A percentile compares a stretch with the other conserved stretches of the same genome.
Evolutionary conservation across 2,113 vertebrate species (phyloP).

Genomic region (Platichthys stellatus): DNA sequence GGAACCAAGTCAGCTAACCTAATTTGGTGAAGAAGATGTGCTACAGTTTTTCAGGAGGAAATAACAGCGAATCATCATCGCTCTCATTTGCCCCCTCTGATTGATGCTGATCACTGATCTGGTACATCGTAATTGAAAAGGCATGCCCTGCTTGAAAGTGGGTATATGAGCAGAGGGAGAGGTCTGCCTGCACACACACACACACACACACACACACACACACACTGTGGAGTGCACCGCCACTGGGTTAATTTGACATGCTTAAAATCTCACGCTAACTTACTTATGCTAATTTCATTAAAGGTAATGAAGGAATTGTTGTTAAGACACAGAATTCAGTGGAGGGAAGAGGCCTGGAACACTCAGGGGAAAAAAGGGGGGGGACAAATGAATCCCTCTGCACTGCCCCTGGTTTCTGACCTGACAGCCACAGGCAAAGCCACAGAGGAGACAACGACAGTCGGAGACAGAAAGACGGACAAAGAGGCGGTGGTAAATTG

Average conservation of each 20-base stretch:
- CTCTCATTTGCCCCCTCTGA: slow-evolving; percentile 40
- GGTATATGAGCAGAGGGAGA: slow-evolving; percentile 4
- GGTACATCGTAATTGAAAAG: slow-evolving; percentile 37
- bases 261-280: slow-evolving; percentile 4
- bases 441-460: neutral
- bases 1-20: slow-evolving; percentile 60
- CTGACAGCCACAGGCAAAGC: neutral
- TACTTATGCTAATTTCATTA: slow-evolving; percentile 2
- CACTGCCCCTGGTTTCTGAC: neutral
- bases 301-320: slow-evolving; percentile 1
- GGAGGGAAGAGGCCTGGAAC: neutral
- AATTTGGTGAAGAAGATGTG: slow-evolving; percentile 58
- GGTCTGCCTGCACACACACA: slow-evolving; percentile 4
- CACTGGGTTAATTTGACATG: slow-evolving; percentile 11
- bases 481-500: neutral
- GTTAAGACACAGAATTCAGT: slow-evolving; percentile 10
- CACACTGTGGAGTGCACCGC: neutral
- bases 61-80: slow-evolving; percentile 26
- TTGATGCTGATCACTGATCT: slow-evolving; percentile 53
- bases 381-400: neutral
- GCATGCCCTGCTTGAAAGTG: slow-evolving; percentile 24
- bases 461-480: neutral
- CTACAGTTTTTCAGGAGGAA: slow-evolving; percentile 16
- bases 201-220: slow-evolving; percentile 7
- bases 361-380: too few relatives aligned